phyloP scores from a whole-genome alignment of 2,113 vertebrate species.

The Bos javanicus region DNA sequence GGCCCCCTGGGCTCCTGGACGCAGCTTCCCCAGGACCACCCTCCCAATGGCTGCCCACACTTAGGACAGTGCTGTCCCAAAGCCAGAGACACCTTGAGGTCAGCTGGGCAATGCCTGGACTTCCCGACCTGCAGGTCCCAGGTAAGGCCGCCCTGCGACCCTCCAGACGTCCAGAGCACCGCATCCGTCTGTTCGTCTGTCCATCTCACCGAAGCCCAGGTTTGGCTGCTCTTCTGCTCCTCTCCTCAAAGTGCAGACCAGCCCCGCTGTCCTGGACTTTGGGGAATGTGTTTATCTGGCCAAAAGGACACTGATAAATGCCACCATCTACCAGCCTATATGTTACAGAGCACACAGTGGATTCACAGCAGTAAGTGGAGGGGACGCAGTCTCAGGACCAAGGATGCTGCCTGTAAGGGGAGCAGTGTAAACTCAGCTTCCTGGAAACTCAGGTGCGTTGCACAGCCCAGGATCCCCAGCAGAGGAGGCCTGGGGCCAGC shows the following conservation, averaged over 20 bases:
- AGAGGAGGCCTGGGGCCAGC: neutral
- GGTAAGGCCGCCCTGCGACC: neutral
- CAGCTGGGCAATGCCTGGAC: neutral
- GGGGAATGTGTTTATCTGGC: neutral
- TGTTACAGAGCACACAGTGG: neutral
- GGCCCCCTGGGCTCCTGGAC: neutral
- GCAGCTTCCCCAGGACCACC: neutral
- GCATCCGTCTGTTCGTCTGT: neutral
- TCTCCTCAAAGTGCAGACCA: neutral
- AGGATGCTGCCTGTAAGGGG: neutral
- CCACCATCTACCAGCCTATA: neutral
- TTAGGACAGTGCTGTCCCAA: neutral
- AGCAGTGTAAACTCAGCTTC: neutral
- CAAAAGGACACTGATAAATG: neutral
- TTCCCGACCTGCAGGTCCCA: neutral
- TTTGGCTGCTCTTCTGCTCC: neutral
- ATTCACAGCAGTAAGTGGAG: rapidly evolving
- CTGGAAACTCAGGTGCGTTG: neutral
- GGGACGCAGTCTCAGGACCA: neutral
- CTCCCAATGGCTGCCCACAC: neutral
- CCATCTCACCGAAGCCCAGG: neutral
- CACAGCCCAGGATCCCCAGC: neutral
- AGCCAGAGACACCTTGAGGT: neutral
- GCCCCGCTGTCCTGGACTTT: neutral
- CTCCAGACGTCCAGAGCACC: neutral